Percentiles rank a stretch among this genome's conserved stretches.
These are phyloP conservation scores for Vidua macroura DNA, from an alignment of 2,113 vertebrate species.

Conservation along the genomic window DNA sequence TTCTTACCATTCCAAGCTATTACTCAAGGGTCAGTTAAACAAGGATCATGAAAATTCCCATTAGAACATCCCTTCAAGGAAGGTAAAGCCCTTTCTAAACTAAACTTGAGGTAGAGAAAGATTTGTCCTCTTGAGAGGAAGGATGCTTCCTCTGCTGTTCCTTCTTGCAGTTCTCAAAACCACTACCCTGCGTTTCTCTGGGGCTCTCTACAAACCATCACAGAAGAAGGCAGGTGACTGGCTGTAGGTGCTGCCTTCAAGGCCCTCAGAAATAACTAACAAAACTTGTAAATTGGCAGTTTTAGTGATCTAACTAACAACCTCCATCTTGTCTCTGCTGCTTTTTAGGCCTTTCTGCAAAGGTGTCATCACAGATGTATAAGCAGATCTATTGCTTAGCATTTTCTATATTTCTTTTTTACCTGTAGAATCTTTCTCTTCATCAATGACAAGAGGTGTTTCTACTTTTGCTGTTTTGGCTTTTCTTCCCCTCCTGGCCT, in stretches of 20 bases:
- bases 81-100: neutral
- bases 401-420: slow-evolving; percentile 10
- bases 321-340: neutral
- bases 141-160: neutral
- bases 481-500: slow-evolving; percentile 79
- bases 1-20: neutral
- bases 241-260: neutral
- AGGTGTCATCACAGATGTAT: neutral
- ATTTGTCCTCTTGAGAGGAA: neutral
- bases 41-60: neutral
- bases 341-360: neutral
- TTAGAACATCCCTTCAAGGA: neutral
- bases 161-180: neutral
- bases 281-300: neutral
- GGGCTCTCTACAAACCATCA: neutral
- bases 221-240: neutral
- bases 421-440: slow-evolving; percentile 78
- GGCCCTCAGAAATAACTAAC: neutral
- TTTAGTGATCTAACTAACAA: neutral
- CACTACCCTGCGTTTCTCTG: neutral
- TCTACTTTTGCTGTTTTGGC: slow-evolving; percentile 74
- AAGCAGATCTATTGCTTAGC: neutral
- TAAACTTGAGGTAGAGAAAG: neutral
- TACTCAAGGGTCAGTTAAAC: neutral
- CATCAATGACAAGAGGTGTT: slow-evolving; percentile 49